phyloP scores from a whole-genome alignment of 23 tunicate genomes.

The Aplidium turbinatum region DNA sequence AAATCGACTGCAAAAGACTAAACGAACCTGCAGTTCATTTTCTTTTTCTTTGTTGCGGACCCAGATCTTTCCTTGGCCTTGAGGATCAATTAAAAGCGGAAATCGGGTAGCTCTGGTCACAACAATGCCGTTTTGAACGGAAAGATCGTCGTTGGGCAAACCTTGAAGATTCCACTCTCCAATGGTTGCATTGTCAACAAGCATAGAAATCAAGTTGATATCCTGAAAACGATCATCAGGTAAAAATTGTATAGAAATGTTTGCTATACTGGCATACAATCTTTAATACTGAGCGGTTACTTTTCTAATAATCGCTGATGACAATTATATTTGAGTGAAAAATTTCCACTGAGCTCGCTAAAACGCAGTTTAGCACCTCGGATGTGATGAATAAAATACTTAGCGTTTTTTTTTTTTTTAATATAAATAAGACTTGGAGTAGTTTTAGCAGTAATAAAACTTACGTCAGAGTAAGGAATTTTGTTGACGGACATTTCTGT shows the following conservation, averaged over 20 bases:
- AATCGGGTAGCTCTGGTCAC: slow-evolving; percentile 96
- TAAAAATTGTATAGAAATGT: not conserved
- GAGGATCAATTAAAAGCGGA: slow-evolving; percentile 96
- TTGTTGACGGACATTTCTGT: slow-evolving; percentile 85
- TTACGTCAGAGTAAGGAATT: slow-evolving; percentile 89
- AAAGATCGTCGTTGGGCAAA: slow-evolving; percentile 93
- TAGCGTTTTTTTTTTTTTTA: not conserved
- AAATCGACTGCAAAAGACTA: too few species aligned
- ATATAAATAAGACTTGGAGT: not conserved
- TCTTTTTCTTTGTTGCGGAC: slow-evolving; percentile 77
- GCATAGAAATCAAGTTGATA: slow-evolving; percentile 88
- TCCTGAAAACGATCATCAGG: slow-evolving; percentile 45
- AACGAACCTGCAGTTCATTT: slow-evolving; percentile 83
- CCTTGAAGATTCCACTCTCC: slow-evolving; percentile 99
- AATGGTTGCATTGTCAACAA: slow-evolving; percentile 95
- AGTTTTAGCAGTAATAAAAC: slow-evolving; percentile 1
- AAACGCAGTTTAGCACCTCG: too few species aligned
- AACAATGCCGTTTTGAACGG: slow-evolving; percentile 97
- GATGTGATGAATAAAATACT: too few species aligned
- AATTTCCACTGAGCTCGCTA: too few species aligned
- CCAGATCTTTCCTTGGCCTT: slow-evolving; percentile 99
- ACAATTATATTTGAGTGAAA: too few species aligned
- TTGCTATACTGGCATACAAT: too few species aligned
- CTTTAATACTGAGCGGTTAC: too few species aligned
- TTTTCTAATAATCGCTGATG: too few species aligned